Base-by-base conservation (phyloP, 2,888 invertebrate species). In the Electrophaes corylata region DNA sequence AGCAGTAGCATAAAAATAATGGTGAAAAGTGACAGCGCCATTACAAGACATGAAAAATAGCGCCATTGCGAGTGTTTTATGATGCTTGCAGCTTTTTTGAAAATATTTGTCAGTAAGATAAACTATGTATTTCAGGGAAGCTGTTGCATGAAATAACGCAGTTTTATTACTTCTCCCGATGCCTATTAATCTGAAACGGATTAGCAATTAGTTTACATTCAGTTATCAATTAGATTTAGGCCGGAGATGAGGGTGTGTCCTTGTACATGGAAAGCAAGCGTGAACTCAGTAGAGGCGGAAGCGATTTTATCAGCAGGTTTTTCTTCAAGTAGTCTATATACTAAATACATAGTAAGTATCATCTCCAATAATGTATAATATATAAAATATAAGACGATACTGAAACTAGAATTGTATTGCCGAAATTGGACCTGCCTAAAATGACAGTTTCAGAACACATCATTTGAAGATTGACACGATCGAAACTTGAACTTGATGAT, bases 171-270 rank as follows among this genome's bases (percentile, higher is more conserved):
- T 61, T 50, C 26, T 12, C 49, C 10, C 39, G 33, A 41, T n/a
- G 41, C 54, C 57, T 59, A 59, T 62, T 62, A 35, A 58, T 66
- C 52, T 52, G 47, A 48, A 49, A 57, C 48, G 29, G 55, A 66
- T 66, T 66, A 66, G 54, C 59, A 59, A 66, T 66, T 66, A 66
- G 53, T 61, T 57, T 46, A 40, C 47, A 55, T 58, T 62, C 64
- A 62, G 57, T 56, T 58, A 66, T 62, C 61, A 62, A 62, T 66
- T 64, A 60, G 59, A 60, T 52, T 47, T 44, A 44, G 60, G 51
- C 55, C n/a, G 18, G 43, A 11, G 23, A n/a, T 37, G 33, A 44
- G 33, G 56, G 33, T n/a, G 41, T 50, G 11, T 33, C 12, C 10
- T 23, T 19, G 14, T 37, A 1, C n/a, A 47, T 11, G 31, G 1